Conservation (phyloP, 2,797 vertebrate genomes). For the Clarias platycephalus region DNA sequence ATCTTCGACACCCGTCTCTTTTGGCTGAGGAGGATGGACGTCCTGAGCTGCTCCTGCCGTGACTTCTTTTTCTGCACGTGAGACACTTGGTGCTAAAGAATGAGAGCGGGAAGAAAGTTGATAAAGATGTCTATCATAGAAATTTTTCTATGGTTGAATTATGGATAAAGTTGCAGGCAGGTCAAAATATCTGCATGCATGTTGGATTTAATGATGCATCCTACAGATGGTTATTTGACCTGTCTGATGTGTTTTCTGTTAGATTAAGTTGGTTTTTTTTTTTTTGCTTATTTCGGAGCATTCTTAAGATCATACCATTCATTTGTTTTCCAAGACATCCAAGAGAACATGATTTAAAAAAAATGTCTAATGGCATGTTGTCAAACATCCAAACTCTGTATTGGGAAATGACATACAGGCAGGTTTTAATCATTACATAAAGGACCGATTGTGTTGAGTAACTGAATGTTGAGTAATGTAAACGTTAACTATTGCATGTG, state of each 20-base stretch:
- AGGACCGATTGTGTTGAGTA: too few relatives aligned
- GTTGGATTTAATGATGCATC: background rate
- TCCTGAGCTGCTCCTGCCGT: conserved; percentile 44
- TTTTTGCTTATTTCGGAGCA: background rate
- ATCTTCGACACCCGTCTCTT: conserved; percentile 50
- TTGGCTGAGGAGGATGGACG: conserved; percentile 45
- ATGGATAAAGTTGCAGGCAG: background rate
- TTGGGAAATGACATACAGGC: background rate
- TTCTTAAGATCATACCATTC: background rate
- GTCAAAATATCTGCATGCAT: background rate
- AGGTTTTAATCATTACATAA: too few relatives aligned
- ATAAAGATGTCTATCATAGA: background rate
- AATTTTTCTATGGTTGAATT: background rate
- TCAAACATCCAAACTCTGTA: background rate
- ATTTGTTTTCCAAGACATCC: too few relatives aligned
- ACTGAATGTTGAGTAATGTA: background rate
- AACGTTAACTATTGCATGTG: background rate
- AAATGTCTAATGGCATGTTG: background rate
- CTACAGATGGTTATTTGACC: too few relatives aligned
- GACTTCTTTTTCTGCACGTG: conserved; percentile 65
- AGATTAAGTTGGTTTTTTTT: background rate
- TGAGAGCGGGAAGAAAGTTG: conserved; percentile 14
- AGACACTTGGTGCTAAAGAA: conserved; percentile 70
- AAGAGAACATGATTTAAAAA: background rate
- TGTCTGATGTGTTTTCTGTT: background rate